A percentile compares a stretch with the other conserved stretches of the same genome.
These are phyloP conservation scores for Heliornis fulica DNA, from an alignment of 2,113 vertebrate species.

Conservation along the genomic window DNA sequence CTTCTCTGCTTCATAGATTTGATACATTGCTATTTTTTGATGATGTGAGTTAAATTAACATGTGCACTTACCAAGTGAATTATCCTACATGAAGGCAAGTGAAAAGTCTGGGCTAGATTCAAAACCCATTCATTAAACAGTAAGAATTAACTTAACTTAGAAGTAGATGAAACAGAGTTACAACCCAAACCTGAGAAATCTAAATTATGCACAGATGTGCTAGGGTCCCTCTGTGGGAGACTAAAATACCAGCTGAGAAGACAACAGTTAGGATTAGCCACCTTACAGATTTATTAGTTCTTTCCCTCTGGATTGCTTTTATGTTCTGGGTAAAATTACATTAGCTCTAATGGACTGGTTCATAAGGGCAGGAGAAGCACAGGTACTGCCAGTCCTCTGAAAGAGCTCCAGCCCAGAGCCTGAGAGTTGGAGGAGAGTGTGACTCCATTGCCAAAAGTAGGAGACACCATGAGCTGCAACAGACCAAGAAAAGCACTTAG, in stretches of 20 bases:
- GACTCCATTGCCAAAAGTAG: not conserved
- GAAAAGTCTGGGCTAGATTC: not conserved
- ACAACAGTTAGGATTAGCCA: not conserved
- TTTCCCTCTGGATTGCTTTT: not conserved
- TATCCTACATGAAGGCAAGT: not conserved
- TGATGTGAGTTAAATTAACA: not conserved
- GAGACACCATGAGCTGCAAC: not conserved
- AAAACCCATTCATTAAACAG: not conserved
- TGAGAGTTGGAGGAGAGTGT: not conserved
- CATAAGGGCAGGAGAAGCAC: not conserved
- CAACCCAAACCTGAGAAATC: not conserved
- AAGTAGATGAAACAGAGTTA: not conserved
- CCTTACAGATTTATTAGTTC: not conserved
- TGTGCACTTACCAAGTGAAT: not conserved
- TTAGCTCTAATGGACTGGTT: not conserved
- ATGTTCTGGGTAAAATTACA: not conserved
- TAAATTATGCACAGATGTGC: not conserved
- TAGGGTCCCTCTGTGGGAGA: not conserved
- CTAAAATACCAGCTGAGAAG: not conserved
- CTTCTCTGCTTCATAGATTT: not conserved
- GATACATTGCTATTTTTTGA: not conserved
- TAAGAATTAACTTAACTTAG: not conserved
- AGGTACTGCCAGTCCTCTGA: not conserved
- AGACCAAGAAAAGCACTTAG: not conserved
- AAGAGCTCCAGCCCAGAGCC: rapidly evolving